These are phyloP conservation scores for Aix galericulata DNA, from an alignment of 2,113 vertebrate species.

Conservation along the genomic window DNA sequence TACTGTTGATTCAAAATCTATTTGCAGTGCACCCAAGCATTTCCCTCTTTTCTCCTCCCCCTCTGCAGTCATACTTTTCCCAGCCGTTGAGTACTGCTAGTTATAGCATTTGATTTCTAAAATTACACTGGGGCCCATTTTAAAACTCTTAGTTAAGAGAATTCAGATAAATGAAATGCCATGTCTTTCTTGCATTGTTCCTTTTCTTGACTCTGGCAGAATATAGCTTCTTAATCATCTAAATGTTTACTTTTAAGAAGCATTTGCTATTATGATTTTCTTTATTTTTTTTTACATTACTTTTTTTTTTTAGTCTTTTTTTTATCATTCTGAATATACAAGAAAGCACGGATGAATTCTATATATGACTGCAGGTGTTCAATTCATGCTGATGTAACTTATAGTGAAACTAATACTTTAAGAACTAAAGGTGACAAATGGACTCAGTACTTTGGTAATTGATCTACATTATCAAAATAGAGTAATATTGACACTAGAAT, in stretches of 20 bases:
- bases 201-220: neutral
- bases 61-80: neutral
- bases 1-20: conserved; percentile 47
- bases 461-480: neutral
- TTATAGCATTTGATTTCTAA: conserved; percentile 34
- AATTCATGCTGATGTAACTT: neutral
- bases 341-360: neutral
- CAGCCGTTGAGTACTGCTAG: neutral
- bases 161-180: neutral
- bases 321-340: neutral
- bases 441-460: neutral
- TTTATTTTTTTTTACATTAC: neutral
- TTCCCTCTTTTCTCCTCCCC: neutral
- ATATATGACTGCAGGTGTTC: fast-evolving
- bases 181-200: neutral
- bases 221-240: neutral
- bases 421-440: neutral
- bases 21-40: conserved; percentile 21
- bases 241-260: neutral
- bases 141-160: conserved; percentile 9
- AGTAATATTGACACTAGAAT: neutral
- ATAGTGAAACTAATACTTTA: neutral
- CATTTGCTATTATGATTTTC: neutral
- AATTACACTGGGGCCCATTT: conserved; percentile 12
- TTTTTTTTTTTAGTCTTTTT: neutral